phyloP scores from a whole-genome alignment of 1,140 invertebrate species.

The Planococcus citri region DNA sequence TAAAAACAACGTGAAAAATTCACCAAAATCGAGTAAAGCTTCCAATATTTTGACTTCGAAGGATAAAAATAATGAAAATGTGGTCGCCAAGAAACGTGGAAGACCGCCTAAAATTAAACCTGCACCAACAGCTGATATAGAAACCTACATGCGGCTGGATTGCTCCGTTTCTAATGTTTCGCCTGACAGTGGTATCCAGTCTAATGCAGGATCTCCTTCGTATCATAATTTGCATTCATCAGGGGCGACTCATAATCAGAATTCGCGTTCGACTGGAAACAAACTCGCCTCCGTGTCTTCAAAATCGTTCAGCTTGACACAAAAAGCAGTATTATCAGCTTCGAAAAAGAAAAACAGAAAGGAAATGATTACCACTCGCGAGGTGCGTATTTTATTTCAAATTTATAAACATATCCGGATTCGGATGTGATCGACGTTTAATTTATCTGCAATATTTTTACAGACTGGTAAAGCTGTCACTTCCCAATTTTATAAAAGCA shows the following conservation, averaged over 20 bases:
- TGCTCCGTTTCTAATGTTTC: slow-evolving; percentile 61
- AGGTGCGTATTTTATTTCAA: slow-evolving; percentile 4
- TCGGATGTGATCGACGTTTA: too few species aligned
- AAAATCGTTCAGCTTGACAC: background rate
- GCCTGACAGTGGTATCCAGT: slow-evolving; percentile 79
- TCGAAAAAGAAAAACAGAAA: background rate
- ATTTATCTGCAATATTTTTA: too few species aligned
- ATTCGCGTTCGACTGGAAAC: background rate
- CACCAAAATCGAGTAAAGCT: background rate
- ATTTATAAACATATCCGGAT: too few species aligned
- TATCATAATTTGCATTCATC: slow-evolving; percentile 42
- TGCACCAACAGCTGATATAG: slow-evolving; percentile 25
- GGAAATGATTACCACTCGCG: background rate
- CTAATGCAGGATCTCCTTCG: slow-evolving; percentile 70
- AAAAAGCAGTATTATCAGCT: background rate
- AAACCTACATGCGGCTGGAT: slow-evolving; percentile 31
- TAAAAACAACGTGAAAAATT: background rate
- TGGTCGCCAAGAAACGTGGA: slow-evolving; percentile 26
- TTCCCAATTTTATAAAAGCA: too few species aligned
- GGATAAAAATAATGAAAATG: background rate
- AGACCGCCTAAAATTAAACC: slow-evolving; percentile 27
- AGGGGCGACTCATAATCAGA: slow-evolving; percentile 25
- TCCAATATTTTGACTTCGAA: background rate
- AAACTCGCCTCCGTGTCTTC: background rate
- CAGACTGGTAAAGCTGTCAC: too few species aligned